Conservation (phyloP, 2,888 invertebrate species). For the Agrilus cyanescens region DNA sequence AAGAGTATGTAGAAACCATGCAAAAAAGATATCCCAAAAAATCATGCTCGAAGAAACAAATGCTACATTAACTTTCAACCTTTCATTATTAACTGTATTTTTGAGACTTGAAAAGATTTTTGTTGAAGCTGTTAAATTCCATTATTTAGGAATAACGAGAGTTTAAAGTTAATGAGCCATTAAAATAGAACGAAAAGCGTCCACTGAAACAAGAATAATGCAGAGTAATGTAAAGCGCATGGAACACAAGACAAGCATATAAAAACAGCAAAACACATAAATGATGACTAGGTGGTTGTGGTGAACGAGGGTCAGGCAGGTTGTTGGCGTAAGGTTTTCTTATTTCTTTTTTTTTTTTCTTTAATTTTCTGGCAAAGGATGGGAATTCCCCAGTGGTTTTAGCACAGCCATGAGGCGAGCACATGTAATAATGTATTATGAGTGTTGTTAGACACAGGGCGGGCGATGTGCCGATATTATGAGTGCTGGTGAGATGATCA, state of each 20-base stretch:
- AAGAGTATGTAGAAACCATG: too few species aligned
- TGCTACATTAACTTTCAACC: too few species aligned
- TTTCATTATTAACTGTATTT: too few species aligned
- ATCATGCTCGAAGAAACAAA: too few species aligned
- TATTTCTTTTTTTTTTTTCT: too few species aligned
- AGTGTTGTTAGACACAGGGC: slow-evolving; percentile 34
- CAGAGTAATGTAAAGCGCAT: slow-evolving; percentile 9
- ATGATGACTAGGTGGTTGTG: slow-evolving; percentile 24
- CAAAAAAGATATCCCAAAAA: too few species aligned
- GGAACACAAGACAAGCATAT: slow-evolving; percentile 16
- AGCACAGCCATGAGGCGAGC: slow-evolving; percentile 36
- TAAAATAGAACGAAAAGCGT: slow-evolving; percentile 12
- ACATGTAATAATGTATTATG: slow-evolving; percentile 29
- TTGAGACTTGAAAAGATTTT: too few species aligned
- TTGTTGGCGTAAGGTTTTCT: slow-evolving; percentile 3
- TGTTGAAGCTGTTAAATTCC: too few species aligned
- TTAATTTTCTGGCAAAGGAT: slow-evolving; percentile 5
- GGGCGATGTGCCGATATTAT: slow-evolving; percentile 26
- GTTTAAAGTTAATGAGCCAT: slow-evolving; percentile 1
- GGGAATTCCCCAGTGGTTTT: slow-evolving; percentile 29
- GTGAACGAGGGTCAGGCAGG: background rate
- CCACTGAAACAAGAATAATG: slow-evolving; percentile 10
- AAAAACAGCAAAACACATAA: slow-evolving; percentile 10
- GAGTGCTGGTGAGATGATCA: slow-evolving; percentile 26
- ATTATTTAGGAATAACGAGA: too few species aligned